These are phyloP conservation scores for Cololabis saira DNA, from an alignment of 2,113 vertebrate species.

Conservation along the genomic window DNA sequence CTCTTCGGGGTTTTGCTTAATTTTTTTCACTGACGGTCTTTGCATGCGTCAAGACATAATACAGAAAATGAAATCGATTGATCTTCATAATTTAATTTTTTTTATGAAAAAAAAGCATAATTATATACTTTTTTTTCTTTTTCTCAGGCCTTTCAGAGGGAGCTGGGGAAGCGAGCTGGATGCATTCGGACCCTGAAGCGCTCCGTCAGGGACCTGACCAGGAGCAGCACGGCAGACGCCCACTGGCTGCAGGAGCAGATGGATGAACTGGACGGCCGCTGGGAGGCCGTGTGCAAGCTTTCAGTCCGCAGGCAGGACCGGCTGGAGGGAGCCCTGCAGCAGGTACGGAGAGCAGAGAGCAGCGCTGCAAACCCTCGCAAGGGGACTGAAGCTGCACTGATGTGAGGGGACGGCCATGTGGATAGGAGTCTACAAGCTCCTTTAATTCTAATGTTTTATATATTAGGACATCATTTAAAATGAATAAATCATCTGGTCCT, in stretches of 20 bases:
- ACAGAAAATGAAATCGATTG: background rate
- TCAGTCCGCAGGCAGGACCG: constrained; percentile 86
- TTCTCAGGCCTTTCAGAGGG: constrained; percentile 87
- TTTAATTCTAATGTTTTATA: no score
- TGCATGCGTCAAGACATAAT: background rate
- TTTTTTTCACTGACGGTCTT: background rate
- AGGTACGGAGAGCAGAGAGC: constrained; percentile 71
- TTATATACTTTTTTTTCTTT: background rate
- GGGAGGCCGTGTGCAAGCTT: constrained; percentile 87
- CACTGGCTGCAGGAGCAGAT: constrained; percentile 89
- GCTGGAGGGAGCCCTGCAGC: constrained; percentile 84
- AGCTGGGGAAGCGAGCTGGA: constrained; percentile 87
- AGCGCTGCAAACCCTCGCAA: background rate
- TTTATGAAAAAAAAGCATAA: background rate
- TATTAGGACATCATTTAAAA: no score
- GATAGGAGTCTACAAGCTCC: no score
- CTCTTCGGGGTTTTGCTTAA: no score
- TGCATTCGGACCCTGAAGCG: constrained; percentile 87
- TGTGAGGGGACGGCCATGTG: no score
- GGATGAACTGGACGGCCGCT: constrained; percentile 86
- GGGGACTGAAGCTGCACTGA: background rate
- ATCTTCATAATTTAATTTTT: background rate
- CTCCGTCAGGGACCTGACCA: constrained; percentile 85
- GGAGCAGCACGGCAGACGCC: constrained; percentile 81
- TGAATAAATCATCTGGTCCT: no score